Conservation (phyloP, 2,888 invertebrate species). For the Ophonus ardosiacus region DNA sequence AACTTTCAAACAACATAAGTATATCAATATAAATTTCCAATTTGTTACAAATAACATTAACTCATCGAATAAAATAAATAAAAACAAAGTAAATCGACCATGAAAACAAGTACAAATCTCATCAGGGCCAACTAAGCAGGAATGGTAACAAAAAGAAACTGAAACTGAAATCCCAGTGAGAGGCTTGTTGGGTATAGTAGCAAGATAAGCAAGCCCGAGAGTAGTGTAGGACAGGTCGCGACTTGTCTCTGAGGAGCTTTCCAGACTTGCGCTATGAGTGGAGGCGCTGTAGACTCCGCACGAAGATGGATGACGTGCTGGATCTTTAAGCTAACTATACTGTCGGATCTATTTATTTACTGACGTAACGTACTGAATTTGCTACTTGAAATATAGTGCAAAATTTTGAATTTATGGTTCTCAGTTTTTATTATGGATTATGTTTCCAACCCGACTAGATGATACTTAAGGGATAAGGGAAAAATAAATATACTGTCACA, state of each 20-base stretch:
- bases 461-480: not conserved
- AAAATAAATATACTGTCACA: not conserved
- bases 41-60: not conserved
- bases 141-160: constrained; percentile 21
- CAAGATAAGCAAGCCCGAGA: not conserved
- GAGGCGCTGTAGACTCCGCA: constrained; percentile 2
- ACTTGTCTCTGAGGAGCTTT: constrained; percentile 13
- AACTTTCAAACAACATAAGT: not conserved
- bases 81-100: constrained; percentile 11
- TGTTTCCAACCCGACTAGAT: not conserved
- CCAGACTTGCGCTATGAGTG: not conserved
- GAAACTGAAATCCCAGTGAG: not conserved
- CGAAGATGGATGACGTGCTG: constrained; percentile 32
- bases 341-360: constrained; percentile 31
- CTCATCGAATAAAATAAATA: constrained; percentile 14
- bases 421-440: not conserved
- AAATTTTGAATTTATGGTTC: not conserved
- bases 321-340: constrained; percentile 36
- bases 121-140: constrained; percentile 9
- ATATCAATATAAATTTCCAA: constrained; percentile 8
- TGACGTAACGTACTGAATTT: constrained; percentile 32
- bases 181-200: not conserved
- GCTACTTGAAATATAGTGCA: constrained; percentile 4
- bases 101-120: constrained; percentile 29
- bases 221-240: not conserved